phyloP scores from a whole-genome alignment of 1,140 invertebrate genomes.

The Calephelis nemesis region DNA sequence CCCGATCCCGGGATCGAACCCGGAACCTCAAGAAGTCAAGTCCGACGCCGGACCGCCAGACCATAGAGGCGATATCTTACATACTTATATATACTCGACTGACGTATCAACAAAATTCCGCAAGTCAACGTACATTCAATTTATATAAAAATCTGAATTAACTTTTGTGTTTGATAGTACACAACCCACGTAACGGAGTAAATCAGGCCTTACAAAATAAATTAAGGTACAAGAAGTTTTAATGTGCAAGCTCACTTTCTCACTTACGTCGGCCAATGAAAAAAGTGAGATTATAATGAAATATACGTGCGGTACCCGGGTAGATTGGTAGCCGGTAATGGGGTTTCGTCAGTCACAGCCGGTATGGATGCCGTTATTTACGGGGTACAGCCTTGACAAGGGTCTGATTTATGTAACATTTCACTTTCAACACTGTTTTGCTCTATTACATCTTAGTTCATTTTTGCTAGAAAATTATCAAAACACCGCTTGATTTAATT shows the following conservation, averaged over 20 bases:
- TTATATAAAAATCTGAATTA: too few relatives aligned
- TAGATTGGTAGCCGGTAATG: constrained; percentile 35
- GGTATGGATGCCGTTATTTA: constrained; percentile 58
- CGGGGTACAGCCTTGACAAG: constrained; percentile 49
- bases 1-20: too few relatives aligned
- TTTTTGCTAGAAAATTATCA: constrained; percentile 4
- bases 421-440: constrained; percentile 60
- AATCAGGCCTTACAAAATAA: neutral
- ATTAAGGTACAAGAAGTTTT: neutral
- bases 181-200: neutral
- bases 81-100: too few relatives aligned
- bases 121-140: too few relatives aligned
- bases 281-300: constrained; percentile 32
- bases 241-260: neutral
- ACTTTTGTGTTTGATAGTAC: too few relatives aligned
- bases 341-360: constrained; percentile 45
- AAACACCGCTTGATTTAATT: too few relatives aligned
- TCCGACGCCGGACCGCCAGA: too few relatives aligned
- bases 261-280: constrained; percentile 2
- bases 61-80: too few relatives aligned
- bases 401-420: constrained; percentile 72
- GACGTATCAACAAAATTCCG: too few relatives aligned
- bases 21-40: too few relatives aligned
- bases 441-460: constrained; percentile 37
- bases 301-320: constrained; percentile 33